Evolutionary conservation across 2,888 invertebrate genomes (phyloP), one percentile per base, ranked within the genome.

Genomic region (Tenthredo amoena): DNA sequence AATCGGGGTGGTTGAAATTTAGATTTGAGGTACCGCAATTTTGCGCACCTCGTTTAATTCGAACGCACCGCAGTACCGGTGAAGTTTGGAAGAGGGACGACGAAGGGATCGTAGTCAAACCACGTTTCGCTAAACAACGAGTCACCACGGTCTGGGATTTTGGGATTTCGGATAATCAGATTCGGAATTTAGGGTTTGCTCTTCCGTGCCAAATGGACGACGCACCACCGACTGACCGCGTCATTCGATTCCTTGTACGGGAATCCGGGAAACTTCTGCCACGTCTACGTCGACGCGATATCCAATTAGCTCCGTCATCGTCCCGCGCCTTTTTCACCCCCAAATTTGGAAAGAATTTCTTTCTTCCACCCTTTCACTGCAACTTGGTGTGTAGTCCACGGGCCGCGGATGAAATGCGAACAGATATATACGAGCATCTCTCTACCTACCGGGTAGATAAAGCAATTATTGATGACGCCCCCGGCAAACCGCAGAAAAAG

Each of bases 121-220:
- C 81, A 81, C 81, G 81, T 81, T 62, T 58, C 40, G 40, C 40
- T 81, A 58, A 81, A 81, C 81, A 81, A 81, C 81, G 81, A 21
- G 68, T 62, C 81, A 37, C 81, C 81, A 62, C 79, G 79, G 34
- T 58, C 34, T 81, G 81, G 81, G 81, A 81, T 81, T 81, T 81
- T 81, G 58, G 81, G 81, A 81, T 81, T 40, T 50, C 81, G 81
- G 81, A 81, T 81, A 81, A 81, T 81, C 81, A 40, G 81, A 81
- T 81, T 81, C 62, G 40, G 62, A 81, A 81, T 81, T 81, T 62
- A 81, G 81, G 81, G 81, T 81, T 40, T 50, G 34, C 81, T 62
- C 37, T 62, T 26, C 34, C 37, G 62, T 37, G n/a, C 50, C 62
- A 37, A 62, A 81, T 40, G 58, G 81, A 58, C 62, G 58, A 40